These are phyloP conservation scores for Drosophila athabasca DNA, from an alignment of 1,140 invertebrate species.

Conservation along the genomic window DNA sequence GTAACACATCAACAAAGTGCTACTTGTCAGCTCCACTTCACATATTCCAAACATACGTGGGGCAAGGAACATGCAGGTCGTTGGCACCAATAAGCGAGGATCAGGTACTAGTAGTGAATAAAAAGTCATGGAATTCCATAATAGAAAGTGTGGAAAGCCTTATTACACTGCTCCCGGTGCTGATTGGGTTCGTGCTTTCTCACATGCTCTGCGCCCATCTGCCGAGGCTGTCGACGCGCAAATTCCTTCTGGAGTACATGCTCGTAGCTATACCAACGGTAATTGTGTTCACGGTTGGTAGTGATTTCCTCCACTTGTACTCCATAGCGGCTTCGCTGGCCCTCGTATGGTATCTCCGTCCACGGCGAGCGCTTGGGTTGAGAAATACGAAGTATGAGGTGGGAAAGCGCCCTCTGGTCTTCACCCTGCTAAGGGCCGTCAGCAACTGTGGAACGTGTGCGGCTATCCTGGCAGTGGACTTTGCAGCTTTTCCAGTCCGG, in stretches of 20 bases:
- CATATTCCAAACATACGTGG: slow-evolving; percentile 28
- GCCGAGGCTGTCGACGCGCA: slow-evolving; percentile 15
- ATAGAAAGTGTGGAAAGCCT: slow-evolving; percentile 36
- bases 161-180: slow-evolving; percentile 21
- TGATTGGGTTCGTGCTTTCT: slow-evolving; percentile 51
- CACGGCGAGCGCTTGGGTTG: not conserved
- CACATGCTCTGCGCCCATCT: slow-evolving; percentile 39
- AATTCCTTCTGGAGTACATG: slow-evolving; percentile 64
- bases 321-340: not conserved
- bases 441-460: slow-evolving; percentile 91
- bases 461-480: slow-evolving; percentile 97
- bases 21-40: slow-evolving; percentile 16
- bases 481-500: slow-evolving; percentile 91
- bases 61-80: too few species aligned
- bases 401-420: slow-evolving; percentile 51
- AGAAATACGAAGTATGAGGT: slow-evolving; percentile 10
- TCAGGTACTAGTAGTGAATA: not conserved
- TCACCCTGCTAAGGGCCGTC: slow-evolving; percentile 86
- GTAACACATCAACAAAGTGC: slow-evolving; percentile 15
- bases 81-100: not conserved
- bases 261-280: slow-evolving; percentile 55
- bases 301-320: slow-evolving; percentile 19
- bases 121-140: slow-evolving; percentile 26
- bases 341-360: slow-evolving; percentile 8
- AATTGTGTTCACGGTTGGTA: slow-evolving; percentile 35